Evolutionary conservation across 2,113 vertebrate genomes (phyloP).

Genomic region (Pygoscelis antarcticus): DNA sequence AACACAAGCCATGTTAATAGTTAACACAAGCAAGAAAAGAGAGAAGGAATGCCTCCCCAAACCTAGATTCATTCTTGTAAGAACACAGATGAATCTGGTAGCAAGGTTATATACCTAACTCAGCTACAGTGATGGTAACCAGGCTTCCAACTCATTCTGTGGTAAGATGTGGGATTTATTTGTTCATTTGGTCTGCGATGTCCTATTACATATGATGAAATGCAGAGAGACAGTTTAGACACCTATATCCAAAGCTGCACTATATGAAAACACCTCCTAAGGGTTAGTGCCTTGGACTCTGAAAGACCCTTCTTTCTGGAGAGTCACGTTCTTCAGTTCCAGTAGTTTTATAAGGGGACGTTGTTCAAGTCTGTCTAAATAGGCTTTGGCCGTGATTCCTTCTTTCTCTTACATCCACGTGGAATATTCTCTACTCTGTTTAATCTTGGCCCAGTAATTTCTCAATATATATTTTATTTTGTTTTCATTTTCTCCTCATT

Average conservation of each 20-base stretch:
- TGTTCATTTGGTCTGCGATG: neutral
- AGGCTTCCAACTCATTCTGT: neutral
- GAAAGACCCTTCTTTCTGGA: neutral
- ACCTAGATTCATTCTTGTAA: neutral
- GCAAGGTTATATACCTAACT: neutral
- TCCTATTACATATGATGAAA: neutral
- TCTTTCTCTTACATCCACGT: neutral
- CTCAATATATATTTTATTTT: conserved; percentile 27
- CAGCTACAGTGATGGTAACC: neutral
- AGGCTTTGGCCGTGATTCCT: neutral
- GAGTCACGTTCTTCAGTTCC: neutral
- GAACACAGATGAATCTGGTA: neutral
- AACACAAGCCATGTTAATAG: neutral
- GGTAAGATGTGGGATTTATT: neutral
- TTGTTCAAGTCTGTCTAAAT: neutral
- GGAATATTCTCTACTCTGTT: neutral
- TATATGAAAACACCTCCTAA: neutral
- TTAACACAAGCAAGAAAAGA: neutral
- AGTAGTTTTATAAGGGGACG: neutral
- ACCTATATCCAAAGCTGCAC: neutral
- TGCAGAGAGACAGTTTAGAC: neutral
- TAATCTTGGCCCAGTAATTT: neutral
- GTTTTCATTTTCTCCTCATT: neutral
- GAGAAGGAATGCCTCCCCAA: neutral
- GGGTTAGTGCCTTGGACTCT: neutral